Base-by-base conservation (phyloP, 2,113 vertebrate species). In the Sterna hirundo region DNA sequence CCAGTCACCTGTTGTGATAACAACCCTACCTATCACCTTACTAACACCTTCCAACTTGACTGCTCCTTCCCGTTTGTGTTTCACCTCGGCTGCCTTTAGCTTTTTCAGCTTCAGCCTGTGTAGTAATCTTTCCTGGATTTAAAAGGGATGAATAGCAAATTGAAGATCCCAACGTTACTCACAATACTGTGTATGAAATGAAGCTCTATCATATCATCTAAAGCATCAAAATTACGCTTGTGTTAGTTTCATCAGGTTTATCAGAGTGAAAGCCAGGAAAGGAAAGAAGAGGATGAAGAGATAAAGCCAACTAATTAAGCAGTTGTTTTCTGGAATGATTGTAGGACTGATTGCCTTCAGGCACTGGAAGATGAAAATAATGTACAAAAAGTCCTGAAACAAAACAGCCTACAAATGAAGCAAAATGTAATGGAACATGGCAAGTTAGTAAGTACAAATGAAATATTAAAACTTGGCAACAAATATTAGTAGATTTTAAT, bases 241-340 rank as follows among this genome's bases (percentile, higher is more conserved):
- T 47, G 22, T 69, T 27, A 58, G 19, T 11, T 62, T 44, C 42
- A 54, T 58, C 30, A 58, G 46, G 36, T 62, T 60, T 86, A 64
- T 58, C 36, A 52, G 32, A 58, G 62, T 47, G 15, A 75, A 87
- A 87, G 15, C 20, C 51, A 71, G 76, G 32, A 70, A 66, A 72
- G 30, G 15, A 83, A 88, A 70, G 57, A 75, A 72, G 36, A 65
- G 18, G 27, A 83, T 84, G 51, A 81, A 75, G 16, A 71, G 29
- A 55, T 32, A 40, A 5, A 58, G 69, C 77, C 72, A 94, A 66
- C 68, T 92, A 94, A 96, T 94, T 88, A 95, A 88, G 51, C 38
- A 88, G 64, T 62, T 90, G 10, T 80, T 92, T 92, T 70, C 71
- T 75, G 79, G 71, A 92, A 65, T 88, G 49, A 49, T 58, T 83